Conservation (phyloP, 2,113 vertebrate genomes). For the Oriolus oriolus region DNA sequence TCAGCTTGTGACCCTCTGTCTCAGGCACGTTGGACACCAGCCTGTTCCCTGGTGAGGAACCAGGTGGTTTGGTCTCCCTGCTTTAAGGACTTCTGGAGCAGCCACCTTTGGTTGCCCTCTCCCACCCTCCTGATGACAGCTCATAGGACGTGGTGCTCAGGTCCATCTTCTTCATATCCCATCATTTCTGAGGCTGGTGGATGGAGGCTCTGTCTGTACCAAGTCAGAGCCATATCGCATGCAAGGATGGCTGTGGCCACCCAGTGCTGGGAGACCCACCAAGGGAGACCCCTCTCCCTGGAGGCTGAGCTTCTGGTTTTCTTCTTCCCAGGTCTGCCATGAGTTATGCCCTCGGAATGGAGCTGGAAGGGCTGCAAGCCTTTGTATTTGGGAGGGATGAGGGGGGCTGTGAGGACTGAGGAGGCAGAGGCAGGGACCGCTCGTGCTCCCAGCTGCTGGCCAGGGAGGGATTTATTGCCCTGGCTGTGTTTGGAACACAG, state of each 20-base stretch:
- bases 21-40: background rate
- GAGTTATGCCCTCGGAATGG: background rate
- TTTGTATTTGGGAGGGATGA: background rate
- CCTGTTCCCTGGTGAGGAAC: background rate
- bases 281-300: background rate
- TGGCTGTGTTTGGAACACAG: background rate
- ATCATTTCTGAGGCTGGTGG: background rate
- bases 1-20: background rate
- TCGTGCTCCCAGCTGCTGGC: background rate
- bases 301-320: background rate
- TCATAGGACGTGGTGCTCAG: background rate
- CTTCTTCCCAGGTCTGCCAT: background rate
- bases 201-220: background rate
- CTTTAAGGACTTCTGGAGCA: background rate
- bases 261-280: background rate
- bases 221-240: background rate
- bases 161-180: background rate
- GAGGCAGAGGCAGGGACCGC: accelerated
- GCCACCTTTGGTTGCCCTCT: background rate
- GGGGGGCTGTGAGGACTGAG: background rate
- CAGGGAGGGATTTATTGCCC: background rate
- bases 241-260: background rate
- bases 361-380: background rate
- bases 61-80: background rate
- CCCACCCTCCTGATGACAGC: background rate